Evolutionary conservation across 2,113 vertebrate species (phyloP).

Genomic region (Ceuthmochares aereus): DNA sequence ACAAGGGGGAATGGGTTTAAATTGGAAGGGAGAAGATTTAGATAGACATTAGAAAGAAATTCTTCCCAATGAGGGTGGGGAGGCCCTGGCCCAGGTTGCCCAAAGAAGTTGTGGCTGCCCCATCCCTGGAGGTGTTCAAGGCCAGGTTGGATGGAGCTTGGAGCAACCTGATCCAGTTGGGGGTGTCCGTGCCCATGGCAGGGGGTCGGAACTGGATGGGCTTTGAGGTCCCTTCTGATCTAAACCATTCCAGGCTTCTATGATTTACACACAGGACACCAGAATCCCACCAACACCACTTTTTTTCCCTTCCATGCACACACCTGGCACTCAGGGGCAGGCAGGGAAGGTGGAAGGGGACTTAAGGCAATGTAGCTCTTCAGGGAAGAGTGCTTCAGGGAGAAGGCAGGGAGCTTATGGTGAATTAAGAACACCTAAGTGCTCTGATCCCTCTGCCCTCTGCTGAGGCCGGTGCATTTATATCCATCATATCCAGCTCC

Average conservation of each 20-base stretch:
- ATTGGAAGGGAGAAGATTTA: too few relatives aligned
- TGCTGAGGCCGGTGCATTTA: conserved; percentile 23
- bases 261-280: not conserved
- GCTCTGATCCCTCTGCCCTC: conserved; percentile 27
- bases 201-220: not conserved
- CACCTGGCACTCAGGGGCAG: accelerated
- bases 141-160: too few relatives aligned
- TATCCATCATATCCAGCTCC: conserved; percentile 22
- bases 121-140: too few relatives aligned
- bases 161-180: too few relatives aligned
- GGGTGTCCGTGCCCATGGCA: too few relatives aligned
- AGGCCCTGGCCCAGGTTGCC: too few relatives aligned
- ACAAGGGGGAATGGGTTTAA: too few relatives aligned
- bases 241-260: too few relatives aligned
- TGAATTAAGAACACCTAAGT: conserved; percentile 21
- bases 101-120: too few relatives aligned
- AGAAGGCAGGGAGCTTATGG: not conserved
- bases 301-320: not conserved
- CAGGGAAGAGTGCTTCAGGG: not conserved
- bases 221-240: too few relatives aligned
- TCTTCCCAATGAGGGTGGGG: too few relatives aligned
- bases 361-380: not conserved
- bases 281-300: not conserved
- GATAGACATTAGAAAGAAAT: too few relatives aligned
- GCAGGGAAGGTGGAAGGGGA: not conserved